phyloP scores from a whole-genome alignment of 2,797 vertebrate species.

The Meda fulgida region DNA sequence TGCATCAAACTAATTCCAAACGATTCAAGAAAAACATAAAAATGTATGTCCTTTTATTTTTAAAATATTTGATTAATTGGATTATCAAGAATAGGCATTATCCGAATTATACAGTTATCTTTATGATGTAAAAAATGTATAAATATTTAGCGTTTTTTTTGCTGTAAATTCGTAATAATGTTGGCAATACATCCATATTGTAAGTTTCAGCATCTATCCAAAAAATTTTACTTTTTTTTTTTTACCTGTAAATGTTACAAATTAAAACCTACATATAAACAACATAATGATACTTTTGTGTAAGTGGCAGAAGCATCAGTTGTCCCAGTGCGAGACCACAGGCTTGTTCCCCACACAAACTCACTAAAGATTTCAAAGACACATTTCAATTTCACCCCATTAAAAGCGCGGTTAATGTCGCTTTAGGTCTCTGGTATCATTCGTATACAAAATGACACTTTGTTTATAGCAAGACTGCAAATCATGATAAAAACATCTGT shows the following conservation, averaged over 20 bases:
- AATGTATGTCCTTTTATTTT: not conserved
- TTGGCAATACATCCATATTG: no score
- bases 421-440: conserved; percentile 1
- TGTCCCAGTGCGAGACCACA: not conserved
- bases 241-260: no score
- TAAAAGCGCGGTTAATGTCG: not conserved
- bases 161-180: no score
- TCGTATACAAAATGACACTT: conserved; percentile 36
- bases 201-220: no score
- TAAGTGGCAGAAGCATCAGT: not conserved
- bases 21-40: not conserved
- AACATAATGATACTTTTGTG: not conserved
- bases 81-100: not conserved
- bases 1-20: not conserved
- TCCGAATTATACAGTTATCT: no score
- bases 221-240: no score
- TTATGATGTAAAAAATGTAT: no score
- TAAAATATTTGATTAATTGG: not conserved
- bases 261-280: no score
- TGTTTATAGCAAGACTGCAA: conserved; percentile 53
- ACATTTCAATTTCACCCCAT: conserved; percentile 2
- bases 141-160: no score
- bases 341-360: not conserved
- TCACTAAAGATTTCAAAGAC: not conserved
- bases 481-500: conserved; percentile 56